Conservation (phyloP, 53 echinoderm and acorn worm species). For the Paelopatides confundens region DNA sequence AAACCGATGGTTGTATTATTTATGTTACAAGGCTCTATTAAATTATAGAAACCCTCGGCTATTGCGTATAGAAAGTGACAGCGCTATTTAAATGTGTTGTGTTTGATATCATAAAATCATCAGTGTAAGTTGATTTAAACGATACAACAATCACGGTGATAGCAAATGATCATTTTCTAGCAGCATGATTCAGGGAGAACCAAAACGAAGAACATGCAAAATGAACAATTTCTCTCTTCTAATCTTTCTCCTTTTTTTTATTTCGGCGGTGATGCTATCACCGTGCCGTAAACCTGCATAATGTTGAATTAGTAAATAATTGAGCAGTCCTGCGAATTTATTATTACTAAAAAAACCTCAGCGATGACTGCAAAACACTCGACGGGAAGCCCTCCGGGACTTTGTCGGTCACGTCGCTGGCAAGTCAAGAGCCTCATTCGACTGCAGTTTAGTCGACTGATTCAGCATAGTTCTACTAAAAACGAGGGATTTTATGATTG, state of each 20-base stretch:
- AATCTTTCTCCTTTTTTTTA: background rate
- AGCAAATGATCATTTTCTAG: too few relatives aligned
- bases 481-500: slow-evolving; percentile 40
- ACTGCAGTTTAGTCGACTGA: slow-evolving; percentile 34
- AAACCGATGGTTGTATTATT: too few relatives aligned
- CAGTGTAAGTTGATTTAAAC: too few relatives aligned
- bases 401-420: slow-evolving; percentile 43
- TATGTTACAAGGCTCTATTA: too few relatives aligned
- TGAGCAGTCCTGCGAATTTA: slow-evolving; percentile 27
- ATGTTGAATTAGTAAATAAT: slow-evolving; percentile 44
- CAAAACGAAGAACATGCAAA: too few relatives aligned
- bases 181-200: too few relatives aligned
- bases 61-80: too few relatives aligned
- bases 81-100: too few relatives aligned
- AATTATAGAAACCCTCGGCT: too few relatives aligned
- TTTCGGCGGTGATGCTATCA: background rate
- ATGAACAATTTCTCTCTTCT: background rate
- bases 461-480: background rate
- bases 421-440: slow-evolving; percentile 43
- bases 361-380: slow-evolving; percentile 37
- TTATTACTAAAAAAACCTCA: slow-evolving; percentile 22
- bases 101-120: too few relatives aligned
- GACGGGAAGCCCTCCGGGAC: slow-evolving; percentile 36
- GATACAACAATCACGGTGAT: too few relatives aligned
- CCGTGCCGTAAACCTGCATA: slow-evolving; percentile 20